Percentiles rank a stretch among this genome's conserved stretches.
phyloP scores from a whole-genome alignment of 2,888 invertebrate genomes.

The Leptodirus hochenwartii region DNA sequence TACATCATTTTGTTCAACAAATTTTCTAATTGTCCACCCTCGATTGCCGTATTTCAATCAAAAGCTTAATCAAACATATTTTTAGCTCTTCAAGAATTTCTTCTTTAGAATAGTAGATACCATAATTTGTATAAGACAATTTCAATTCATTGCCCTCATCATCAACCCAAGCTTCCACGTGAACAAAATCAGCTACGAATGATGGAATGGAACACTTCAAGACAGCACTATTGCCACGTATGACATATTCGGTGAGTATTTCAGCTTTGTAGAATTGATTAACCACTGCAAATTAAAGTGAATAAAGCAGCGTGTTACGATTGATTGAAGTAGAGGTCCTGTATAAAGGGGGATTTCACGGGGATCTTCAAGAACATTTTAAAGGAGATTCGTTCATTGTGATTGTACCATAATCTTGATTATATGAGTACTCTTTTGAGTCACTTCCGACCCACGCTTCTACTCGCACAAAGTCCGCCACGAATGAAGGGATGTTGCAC shows the following conservation, averaged over 20 bases:
- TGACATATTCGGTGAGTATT: conserved; percentile 54
- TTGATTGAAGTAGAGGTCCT: neutral
- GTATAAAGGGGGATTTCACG: neutral
- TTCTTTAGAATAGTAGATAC: too few species aligned
- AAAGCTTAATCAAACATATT: too few species aligned
- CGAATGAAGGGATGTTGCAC: conserved; percentile 80
- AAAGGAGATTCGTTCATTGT: neutral
- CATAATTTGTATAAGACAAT: conserved; percentile 29
- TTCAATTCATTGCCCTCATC: conserved; percentile 37
- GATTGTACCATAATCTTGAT: conserved; percentile 47
- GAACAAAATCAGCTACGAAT: conserved; percentile 55
- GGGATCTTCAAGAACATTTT: too few species aligned
- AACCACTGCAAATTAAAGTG: conserved; percentile 34
- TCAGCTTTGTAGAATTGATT: conserved; percentile 55
- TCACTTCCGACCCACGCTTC: conserved; percentile 57
- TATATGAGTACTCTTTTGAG: conserved; percentile 49
- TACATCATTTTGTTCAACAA: too few species aligned
- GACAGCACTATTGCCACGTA: conserved; percentile 51
- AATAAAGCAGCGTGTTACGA: neutral
- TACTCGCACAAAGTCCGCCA: conserved; percentile 79
- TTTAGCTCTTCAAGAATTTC: too few species aligned
- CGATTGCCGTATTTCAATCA: too few species aligned
- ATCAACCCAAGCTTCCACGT: conserved; percentile 47
- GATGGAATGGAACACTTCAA: conserved; percentile 57
- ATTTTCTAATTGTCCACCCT: too few species aligned